Evolutionary conservation across 2,113 vertebrate genomes (phyloP), one percentile per base, ranked within the genome.

Genomic region (Nerophis ophidion): DNA sequence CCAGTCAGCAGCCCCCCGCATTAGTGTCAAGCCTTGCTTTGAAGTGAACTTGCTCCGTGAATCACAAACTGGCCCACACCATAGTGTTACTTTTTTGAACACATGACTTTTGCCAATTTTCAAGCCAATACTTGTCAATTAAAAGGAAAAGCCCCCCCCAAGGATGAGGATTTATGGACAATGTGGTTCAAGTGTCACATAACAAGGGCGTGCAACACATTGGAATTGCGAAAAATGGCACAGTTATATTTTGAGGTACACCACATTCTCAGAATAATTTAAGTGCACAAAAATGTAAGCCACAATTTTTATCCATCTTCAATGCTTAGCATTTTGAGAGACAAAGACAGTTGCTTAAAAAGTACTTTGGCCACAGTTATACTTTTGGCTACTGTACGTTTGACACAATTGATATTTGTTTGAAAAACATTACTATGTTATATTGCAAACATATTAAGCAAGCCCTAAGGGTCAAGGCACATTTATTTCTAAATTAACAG

Each of bases 1-100:
- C 58, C 11, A 12, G 48, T 6, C 58, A 60, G 58, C 57, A 53
- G 36, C 60, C 46, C 48, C 57, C 19, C 53, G 68, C 53, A 81
- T 83, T 75, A 82, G 45, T 72, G 77, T 81, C 80, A 70, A 55
- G 48, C 13, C 56, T 44, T 57, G 60, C 68, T 75, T 48, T 66
- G 51, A 76, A 57, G 34, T 56, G 45, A 64, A 14, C 44, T 50
- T 55, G 68, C 46, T 45, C 45, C 33, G 55, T 56, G 48, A 35
- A 57, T 57, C 50, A 38, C 50, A 60, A 16, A 46, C 52, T 49
- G 49, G 49, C 40, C 47, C 8, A 52, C 53, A 54, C 45, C 26
- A 51, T 36, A 58, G 4, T 33, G 34, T 48, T 19, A 51, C 38
- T 42, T 9, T 6, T 26, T 40, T 19, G 13, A 33, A 47, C 33